Percentiles rank a stretch among this genome's conserved stretches.
These are phyloP conservation scores for Cetonia aurata DNA, from an alignment of 2,888 invertebrate genomes.

Conservation along the genomic window DNA sequence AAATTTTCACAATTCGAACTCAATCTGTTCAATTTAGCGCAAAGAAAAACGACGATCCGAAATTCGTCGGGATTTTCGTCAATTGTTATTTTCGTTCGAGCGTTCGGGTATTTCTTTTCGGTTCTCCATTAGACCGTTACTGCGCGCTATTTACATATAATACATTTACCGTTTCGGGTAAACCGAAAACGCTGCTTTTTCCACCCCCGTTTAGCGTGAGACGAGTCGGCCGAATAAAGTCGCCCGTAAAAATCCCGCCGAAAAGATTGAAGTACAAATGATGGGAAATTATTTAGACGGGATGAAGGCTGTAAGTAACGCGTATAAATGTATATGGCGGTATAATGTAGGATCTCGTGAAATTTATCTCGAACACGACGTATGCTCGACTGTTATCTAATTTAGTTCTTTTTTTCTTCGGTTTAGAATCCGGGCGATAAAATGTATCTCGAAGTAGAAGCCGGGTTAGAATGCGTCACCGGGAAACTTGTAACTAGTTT, in stretches of 20 bases:
- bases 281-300: slow-evolving; percentile 33
- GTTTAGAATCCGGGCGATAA: slow-evolving; percentile 14
- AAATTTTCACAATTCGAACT: slow-evolving; percentile 21
- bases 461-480: slow-evolving; percentile 1
- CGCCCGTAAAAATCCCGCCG: slow-evolving; percentile 13
- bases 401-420: slow-evolving; percentile 20
- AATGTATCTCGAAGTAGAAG: slow-evolving; percentile 1
- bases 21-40: slow-evolving; percentile 17
- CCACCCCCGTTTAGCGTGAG: slow-evolving; percentile 3
- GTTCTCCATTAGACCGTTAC: neutral
- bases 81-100: slow-evolving; percentile 23
- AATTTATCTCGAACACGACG: slow-evolving; percentile 22
- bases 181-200: slow-evolving; percentile 8
- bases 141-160: slow-evolving; percentile 27
- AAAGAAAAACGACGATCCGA: slow-evolving; percentile 24
- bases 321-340: slow-evolving; percentile 23
- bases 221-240: slow-evolving; percentile 21
- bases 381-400: slow-evolving; percentile 31
- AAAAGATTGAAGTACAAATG: slow-evolving; percentile 31
- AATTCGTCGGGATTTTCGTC: slow-evolving; percentile 22
- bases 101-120: neutral
- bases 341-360: slow-evolving; percentile 16
- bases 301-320: slow-evolving; percentile 25
- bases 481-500: slow-evolving; percentile 12
- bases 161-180: slow-evolving; percentile 21